phyloP scores from a whole-genome alignment of 2,888 invertebrate genomes.

The Ditylenchus weischeri region DNA sequence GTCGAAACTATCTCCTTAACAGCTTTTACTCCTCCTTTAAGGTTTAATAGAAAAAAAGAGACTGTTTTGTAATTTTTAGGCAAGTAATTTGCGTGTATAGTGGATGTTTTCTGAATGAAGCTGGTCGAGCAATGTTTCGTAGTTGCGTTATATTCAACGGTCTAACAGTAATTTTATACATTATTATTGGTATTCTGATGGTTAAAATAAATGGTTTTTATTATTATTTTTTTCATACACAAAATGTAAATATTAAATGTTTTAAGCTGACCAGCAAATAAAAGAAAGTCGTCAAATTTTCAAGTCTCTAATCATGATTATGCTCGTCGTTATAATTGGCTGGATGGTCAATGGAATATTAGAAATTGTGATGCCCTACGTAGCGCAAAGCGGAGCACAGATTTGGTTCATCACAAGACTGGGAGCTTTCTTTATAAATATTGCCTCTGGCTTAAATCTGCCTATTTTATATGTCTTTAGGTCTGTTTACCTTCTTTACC shows the following conservation, averaged over 20 bases:
- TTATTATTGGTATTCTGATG: background rate
- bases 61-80: background rate
- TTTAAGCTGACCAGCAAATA: background rate
- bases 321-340: background rate
- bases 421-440: background rate
- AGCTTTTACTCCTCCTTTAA: no score
- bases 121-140: background rate
- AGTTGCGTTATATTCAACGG: background rate
- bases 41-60: no score
- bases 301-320: constrained; percentile 5
- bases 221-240: background rate
- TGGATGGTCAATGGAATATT: constrained; percentile 10
- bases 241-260: no score
- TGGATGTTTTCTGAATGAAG: background rate
- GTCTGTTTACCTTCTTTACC: background rate
- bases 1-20: no score
- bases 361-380: constrained; percentile 6
- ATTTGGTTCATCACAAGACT: constrained; percentile 5
- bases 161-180: background rate
- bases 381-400: background rate
- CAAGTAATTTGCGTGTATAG: constrained; percentile 4
- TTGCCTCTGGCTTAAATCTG: background rate
- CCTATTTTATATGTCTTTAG: constrained; percentile 2
- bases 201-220: background rate
- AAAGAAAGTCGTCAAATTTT: constrained; percentile 5